Evolutionary conservation across 64 coral and sea anemone genomes (phyloP).

Genomic region (Trachythela sp.): DNA sequence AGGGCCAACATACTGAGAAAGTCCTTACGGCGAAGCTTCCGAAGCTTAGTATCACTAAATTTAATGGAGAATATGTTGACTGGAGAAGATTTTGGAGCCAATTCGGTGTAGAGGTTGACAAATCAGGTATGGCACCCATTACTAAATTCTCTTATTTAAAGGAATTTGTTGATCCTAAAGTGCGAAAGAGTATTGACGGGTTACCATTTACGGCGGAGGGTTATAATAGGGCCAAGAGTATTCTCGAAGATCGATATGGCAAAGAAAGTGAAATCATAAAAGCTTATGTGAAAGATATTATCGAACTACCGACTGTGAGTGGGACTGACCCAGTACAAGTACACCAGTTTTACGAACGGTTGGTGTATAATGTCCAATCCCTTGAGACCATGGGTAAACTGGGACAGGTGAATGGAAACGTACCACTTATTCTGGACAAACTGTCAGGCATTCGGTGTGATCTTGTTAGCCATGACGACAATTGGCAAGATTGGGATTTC

Average conservation of each 20-base stretch:
- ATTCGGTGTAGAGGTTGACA: constrained; percentile 50
- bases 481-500: not conserved
- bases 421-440: not conserved
- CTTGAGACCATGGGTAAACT: not conserved
- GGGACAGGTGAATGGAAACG: not conserved
- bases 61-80: constrained; percentile 27
- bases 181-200: constrained; percentile 43
- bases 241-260: constrained; percentile 25
- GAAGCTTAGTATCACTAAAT: constrained; percentile 26
- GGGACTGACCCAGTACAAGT: not conserved
- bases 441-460: not conserved
- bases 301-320: not conserved
- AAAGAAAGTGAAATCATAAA: not conserved
- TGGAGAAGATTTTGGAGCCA: constrained; percentile 46
- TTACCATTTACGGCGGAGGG: constrained; percentile 41
- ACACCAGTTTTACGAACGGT: not conserved
- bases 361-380: not conserved
- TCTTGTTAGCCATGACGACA: not conserved
- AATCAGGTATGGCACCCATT: not conserved
- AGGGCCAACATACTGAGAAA: too few relatives aligned
- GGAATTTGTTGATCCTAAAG: constrained; percentile 34
- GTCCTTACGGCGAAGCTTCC: constrained; percentile 19
- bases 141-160: constrained; percentile 53
- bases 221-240: constrained; percentile 18
- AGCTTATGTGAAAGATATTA: not conserved